phyloP scores from a whole-genome alignment of 2,113 vertebrate genomes.

The Bos javanicus region DNA sequence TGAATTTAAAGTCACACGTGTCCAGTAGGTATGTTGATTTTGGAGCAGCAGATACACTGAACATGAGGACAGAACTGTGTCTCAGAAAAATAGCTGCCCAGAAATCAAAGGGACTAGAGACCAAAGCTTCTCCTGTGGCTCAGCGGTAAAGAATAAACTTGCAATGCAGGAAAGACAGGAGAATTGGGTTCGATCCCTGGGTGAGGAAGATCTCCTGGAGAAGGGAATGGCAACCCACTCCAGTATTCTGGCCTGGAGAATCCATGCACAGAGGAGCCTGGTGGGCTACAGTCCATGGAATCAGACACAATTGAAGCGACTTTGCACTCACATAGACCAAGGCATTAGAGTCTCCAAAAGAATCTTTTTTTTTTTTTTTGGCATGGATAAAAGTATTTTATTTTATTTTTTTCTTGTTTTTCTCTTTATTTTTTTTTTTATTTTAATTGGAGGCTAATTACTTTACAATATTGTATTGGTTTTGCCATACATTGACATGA shows the following conservation, averaged over 20 bases:
- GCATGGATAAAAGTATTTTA: too few species aligned
- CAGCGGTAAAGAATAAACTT: rapidly evolving
- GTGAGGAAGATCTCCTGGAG: background rate
- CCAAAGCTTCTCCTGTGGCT: background rate
- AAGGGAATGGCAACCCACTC: background rate
- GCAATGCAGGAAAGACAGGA: background rate
- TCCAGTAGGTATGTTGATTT: background rate
- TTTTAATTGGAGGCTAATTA: too few species aligned
- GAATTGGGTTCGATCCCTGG: background rate
- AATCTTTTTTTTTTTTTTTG: background rate
- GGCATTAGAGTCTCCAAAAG: background rate
- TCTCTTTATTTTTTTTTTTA: too few species aligned
- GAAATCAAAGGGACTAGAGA: background rate
- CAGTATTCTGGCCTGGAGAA: background rate
- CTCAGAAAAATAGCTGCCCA: background rate
- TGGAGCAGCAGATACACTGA: background rate
- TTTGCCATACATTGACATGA: too few species aligned
- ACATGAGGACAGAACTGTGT: background rate
- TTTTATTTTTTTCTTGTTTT: too few species aligned
- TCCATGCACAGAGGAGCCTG: background rate
- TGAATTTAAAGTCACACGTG: background rate
- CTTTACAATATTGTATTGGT: too few species aligned
- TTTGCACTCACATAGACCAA: background rate
- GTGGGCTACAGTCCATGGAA: background rate
- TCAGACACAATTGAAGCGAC: background rate